A percentile compares a stretch with the other conserved stretches of the same genome.
phyloP scores from a whole-genome alignment of 2,113 vertebrate species.

The Tringa solitaria region DNA sequence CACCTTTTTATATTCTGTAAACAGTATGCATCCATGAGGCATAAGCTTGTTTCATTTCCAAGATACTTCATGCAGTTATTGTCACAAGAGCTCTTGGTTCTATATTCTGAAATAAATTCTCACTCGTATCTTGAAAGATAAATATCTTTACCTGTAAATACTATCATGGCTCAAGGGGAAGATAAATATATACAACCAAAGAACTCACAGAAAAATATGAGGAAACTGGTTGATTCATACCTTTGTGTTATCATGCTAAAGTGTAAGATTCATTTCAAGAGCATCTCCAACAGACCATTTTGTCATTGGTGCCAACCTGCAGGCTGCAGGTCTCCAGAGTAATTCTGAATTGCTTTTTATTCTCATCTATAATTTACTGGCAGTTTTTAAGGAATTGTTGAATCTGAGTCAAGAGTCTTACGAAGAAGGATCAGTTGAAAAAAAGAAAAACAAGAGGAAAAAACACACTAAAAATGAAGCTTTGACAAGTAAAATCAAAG shows the following conservation, averaged over 20 bases:
- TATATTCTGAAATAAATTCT: neutral
- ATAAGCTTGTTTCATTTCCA: neutral
- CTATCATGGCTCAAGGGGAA: neutral
- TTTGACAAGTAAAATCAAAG: slow-evolving; percentile 27
- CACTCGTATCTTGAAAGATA: neutral
- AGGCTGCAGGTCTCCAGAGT: neutral
- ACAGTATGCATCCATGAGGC: neutral
- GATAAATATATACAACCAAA: neutral
- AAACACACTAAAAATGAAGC: neutral
- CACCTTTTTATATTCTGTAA: neutral
- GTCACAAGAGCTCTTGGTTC: neutral
- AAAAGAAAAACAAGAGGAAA: neutral
- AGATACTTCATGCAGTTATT: neutral
- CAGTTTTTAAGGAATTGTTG: neutral
- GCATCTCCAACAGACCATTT: neutral
- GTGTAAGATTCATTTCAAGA: neutral
- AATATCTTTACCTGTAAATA: neutral
- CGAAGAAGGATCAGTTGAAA: neutral
- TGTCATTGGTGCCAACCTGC: neutral
- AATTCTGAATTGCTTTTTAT: neutral
- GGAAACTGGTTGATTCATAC: neutral
- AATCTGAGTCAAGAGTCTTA: neutral
- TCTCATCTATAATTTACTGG: neutral
- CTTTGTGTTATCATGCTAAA: neutral
- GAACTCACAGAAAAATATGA: neutral